phyloP scores from a whole-genome alignment of 2,113 vertebrate species.

The Ariopsis seemanni region DNA sequence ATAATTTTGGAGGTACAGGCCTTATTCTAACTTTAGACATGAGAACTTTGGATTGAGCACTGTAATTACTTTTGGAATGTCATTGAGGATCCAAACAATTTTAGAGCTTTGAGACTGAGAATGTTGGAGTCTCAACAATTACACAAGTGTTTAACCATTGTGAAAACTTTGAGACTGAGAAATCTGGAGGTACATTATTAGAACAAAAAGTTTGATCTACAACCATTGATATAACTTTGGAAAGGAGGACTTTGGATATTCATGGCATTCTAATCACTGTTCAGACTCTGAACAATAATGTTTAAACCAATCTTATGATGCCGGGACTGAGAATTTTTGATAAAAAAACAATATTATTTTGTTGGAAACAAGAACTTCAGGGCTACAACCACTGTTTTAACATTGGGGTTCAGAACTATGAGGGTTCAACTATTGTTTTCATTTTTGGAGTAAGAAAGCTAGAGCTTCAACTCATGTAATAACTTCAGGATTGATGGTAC shows the following conservation, averaged over 20 bases:
- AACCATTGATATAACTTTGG: neutral
- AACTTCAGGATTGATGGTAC: neutral
- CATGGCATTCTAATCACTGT: neutral
- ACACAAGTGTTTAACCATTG: neutral
- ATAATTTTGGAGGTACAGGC: neutral
- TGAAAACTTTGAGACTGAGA: neutral
- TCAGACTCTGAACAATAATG: neutral
- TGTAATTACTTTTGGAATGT: neutral
- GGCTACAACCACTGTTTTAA: neutral
- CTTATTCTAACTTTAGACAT: constrained; percentile 11
- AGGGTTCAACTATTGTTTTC: neutral
- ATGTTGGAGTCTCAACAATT: neutral
- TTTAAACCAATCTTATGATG: neutral
- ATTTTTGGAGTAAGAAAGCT: neutral
- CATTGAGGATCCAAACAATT: neutral
- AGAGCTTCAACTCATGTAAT: neutral
- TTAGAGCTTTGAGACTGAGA: neutral
- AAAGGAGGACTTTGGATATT: neutral
- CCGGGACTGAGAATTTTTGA: neutral
- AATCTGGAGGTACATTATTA: neutral
- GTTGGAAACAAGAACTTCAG: neutral
- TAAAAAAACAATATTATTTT: neutral
- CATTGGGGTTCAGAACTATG: neutral
- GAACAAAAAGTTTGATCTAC: neutral
- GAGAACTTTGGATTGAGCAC: neutral